Conservation (phyloP, 53 echinoderm and acorn worm genomes). For the Astropecten irregularis region DNA sequence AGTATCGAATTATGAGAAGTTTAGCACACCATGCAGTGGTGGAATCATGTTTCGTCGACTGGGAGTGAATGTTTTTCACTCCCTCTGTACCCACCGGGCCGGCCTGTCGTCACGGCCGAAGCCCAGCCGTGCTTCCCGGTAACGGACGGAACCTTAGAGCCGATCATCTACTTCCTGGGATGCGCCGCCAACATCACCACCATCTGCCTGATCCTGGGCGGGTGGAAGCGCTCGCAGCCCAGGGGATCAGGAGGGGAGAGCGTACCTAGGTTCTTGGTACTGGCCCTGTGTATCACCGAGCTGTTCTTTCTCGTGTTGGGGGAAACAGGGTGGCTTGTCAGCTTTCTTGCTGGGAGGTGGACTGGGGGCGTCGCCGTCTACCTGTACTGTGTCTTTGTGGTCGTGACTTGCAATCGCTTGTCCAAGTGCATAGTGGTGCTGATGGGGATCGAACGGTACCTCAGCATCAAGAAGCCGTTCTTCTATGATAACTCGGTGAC, state of each 20-base stretch:
- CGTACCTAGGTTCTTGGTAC: conserved; percentile 73
- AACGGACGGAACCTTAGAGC: conserved; percentile 17
- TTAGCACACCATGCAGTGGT: conserved; percentile 1
- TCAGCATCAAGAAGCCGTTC: conserved; percentile 88
- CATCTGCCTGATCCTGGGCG: conserved; percentile 43
- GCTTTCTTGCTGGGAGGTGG: conserved; percentile 56
- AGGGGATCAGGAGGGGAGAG: conserved; percentile 55
- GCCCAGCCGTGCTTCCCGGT: conserved; percentile 40
- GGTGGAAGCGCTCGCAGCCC: conserved; percentile 54
- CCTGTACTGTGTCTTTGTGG: conserved; percentile 58
- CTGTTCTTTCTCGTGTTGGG: conserved; percentile 69
- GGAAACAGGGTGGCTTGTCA: conserved; percentile 73
- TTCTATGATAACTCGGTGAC: conserved; percentile 86
- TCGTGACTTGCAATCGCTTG: conserved; percentile 65
- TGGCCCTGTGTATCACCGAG: conserved; percentile 81
- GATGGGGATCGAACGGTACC: conserved; percentile 91
- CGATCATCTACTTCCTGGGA: conserved; percentile 49
- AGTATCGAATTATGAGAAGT: too few species aligned
- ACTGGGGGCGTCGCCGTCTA: conserved; percentile 46
- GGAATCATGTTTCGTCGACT: background rate
- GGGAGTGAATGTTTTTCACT: conserved; percentile 46
- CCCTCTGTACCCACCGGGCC: conserved; percentile 69
- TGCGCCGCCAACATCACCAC: conserved; percentile 64
- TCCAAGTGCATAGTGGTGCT: conserved; percentile 85
- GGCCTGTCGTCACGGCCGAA: conserved; percentile 20